Percentiles rank a stretch among this genome's conserved stretches.
Evolutionary conservation across 2,888 invertebrate genomes (phyloP).

Genomic region (Sarcophaga subvicina): DNA sequence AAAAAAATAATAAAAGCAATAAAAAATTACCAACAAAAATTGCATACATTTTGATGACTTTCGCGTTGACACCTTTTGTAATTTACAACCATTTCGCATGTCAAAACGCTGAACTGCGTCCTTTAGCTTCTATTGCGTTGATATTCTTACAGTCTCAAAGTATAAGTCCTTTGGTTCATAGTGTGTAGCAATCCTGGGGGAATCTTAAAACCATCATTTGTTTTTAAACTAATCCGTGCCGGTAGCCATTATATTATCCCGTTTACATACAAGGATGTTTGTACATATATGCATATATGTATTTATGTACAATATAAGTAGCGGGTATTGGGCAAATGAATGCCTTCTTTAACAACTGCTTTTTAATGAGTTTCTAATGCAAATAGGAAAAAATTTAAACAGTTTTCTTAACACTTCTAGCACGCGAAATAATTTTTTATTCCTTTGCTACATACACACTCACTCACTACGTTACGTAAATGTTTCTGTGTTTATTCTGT

Average conservation of each 20-base stretch:
- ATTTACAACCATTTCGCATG: constrained; percentile 34
- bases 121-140: background rate
- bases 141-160: background rate
- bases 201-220: constrained; percentile 34
- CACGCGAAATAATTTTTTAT: background rate
- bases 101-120: constrained; percentile 16
- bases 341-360: too few relatives aligned
- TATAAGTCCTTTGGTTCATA: background rate
- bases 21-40: constrained; percentile 16
- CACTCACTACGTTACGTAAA: background rate
- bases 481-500: background rate
- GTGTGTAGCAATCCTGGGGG: background rate
- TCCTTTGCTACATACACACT: background rate
- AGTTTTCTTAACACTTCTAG: background rate
- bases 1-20: constrained; percentile 2
- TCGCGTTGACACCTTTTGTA: constrained; percentile 49
- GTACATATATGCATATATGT: background rate
- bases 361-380: constrained; percentile 1
- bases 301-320: too few relatives aligned
- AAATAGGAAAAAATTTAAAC: background rate
- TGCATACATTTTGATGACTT: constrained; percentile 46
- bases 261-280: background rate
- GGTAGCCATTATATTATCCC: background rate
- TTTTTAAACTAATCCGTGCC: background rate
- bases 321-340: too few relatives aligned